Evolutionary conservation across 2,113 vertebrate species (phyloP).

Genomic region (Mormyrus iriodes): DNA sequence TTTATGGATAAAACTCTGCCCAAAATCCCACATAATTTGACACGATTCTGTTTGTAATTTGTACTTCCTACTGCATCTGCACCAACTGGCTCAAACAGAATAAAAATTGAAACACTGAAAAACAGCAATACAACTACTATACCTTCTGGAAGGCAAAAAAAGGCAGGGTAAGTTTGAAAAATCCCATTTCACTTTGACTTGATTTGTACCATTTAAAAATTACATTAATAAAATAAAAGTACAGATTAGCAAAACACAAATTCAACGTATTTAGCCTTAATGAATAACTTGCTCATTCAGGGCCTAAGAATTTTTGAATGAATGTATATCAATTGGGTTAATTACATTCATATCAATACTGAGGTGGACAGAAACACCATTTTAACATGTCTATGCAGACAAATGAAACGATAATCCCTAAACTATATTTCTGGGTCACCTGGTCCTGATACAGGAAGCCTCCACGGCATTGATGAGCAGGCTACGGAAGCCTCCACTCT

Average conservation of each 20-base stretch:
- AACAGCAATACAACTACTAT: background rate
- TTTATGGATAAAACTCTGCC: background rate
- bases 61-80: background rate
- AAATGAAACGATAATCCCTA: background rate
- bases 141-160: too few species aligned
- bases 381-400: background rate
- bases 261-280: background rate
- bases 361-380: background rate
- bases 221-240: too few species aligned
- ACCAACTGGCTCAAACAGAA: background rate
- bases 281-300: background rate
- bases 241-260: background rate
- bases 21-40: background rate
- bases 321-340: background rate
- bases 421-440: constrained; percentile 59
- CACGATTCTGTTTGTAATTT: background rate
- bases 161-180: background rate
- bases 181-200: background rate
- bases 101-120: background rate
- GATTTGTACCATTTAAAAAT: background rate
- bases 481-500: constrained; percentile 91
- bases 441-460: constrained; percentile 88
- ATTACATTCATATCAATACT: background rate
- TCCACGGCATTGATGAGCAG: constrained; percentile 94
- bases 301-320: background rate